A percentile compares a stretch with the other conserved stretches of the same genome.
Conservation (phyloP, 2,888 invertebrate genomes). For the Smittia aterrima region DNA sequence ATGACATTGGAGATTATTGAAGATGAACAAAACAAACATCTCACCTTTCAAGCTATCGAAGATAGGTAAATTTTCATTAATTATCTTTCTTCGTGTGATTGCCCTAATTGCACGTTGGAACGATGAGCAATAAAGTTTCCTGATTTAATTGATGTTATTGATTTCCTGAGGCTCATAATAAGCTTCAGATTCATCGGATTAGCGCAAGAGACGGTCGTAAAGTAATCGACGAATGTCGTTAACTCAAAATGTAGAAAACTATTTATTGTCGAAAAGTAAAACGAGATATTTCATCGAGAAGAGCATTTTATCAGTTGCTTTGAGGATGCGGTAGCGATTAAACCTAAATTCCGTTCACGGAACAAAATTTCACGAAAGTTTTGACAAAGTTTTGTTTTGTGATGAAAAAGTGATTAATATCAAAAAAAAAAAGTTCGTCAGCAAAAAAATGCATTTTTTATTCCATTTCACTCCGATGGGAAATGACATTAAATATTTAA, state of each 20-base stretch:
- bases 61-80: background rate
- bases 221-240: slow-evolving; percentile 15
- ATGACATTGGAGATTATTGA: slow-evolving; percentile 9
- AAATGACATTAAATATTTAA: background rate
- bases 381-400: background rate
- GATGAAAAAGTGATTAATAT: background rate
- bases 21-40: background rate
- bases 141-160: background rate
- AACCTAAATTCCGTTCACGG: slow-evolving; percentile 18
- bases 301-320: slow-evolving; percentile 12
- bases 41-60: background rate
- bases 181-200: background rate
- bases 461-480: too few relatives aligned
- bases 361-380: background rate
- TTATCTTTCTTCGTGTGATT: background rate
- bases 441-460: background rate
- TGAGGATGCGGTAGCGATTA: slow-evolving; percentile 32
- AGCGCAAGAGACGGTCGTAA: background rate
- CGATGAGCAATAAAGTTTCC: background rate
- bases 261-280: background rate
- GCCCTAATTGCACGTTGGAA: background rate
- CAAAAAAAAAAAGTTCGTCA: background rate
- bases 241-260: slow-evolving; percentile 37
- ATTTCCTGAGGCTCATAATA: background rate
- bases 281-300: background rate